Percentiles rank a stretch among this genome's conserved stretches.
These are phyloP conservation scores for Sebastes baramenuke DNA, from an alignment of 2,797 vertebrate species.

Conservation along the genomic window DNA sequence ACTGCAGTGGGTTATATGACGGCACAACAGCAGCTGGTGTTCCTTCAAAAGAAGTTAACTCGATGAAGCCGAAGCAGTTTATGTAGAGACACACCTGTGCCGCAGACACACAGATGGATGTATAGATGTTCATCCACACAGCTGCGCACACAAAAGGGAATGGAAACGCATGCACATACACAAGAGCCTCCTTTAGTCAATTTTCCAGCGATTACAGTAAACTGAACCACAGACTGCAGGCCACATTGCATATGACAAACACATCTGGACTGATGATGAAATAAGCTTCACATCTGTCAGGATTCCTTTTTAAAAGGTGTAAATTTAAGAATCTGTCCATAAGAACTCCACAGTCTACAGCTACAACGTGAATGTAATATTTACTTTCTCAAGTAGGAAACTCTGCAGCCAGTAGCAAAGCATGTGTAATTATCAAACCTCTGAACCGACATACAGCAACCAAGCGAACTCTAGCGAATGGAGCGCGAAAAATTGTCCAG, in stretches of 20 bases:
- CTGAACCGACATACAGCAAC: too few species aligned
- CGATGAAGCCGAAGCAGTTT: conserved; percentile 53
- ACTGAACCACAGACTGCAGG: conserved; percentile 11
- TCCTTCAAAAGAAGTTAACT: conserved; percentile 52
- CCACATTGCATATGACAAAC: neutral
- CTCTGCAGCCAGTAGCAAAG: neutral
- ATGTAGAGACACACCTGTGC: neutral
- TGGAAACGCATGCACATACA: conserved; percentile 10
- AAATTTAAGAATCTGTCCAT: neutral
- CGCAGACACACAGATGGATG: conserved; percentile 11
- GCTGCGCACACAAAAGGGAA: neutral
- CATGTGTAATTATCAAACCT: neutral
- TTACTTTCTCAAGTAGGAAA: neutral
- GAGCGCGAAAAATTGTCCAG: too few species aligned
- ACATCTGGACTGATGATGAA: conserved; percentile 26
- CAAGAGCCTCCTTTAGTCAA: neutral
- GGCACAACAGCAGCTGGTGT: conserved; percentile 56
- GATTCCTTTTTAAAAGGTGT: neutral
- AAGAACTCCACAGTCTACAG: neutral
- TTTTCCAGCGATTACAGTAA: conserved; percentile 13
- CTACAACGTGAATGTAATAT: neutral
- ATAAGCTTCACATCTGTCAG: neutral
- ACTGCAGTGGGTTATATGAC: conserved; percentile 33
- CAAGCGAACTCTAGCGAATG: too few species aligned
- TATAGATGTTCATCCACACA: conserved; percentile 3